Conservation (phyloP, 2,888 invertebrate species). For the Deilephila elpenor region DNA sequence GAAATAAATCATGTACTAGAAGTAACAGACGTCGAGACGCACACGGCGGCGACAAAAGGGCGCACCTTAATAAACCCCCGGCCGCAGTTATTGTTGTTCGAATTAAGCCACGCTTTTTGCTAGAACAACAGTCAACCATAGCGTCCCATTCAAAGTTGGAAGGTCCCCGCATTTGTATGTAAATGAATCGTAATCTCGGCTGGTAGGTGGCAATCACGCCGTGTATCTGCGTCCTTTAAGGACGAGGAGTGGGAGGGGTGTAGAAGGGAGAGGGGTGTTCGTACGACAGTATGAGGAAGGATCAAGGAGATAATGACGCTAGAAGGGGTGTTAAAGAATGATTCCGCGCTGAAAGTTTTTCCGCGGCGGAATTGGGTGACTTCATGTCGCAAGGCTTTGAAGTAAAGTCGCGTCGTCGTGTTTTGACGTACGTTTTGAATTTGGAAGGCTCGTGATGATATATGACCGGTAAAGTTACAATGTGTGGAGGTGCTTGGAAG, state of each 20-base stretch:
- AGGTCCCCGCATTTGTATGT: constrained; percentile 77
- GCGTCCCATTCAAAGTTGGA: constrained; percentile 75
- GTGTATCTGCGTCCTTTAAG: constrained; percentile 54
- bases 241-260: constrained; percentile 35
- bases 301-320: constrained; percentile 50
- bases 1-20: background rate
- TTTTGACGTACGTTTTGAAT: constrained; percentile 2
- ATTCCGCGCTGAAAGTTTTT: constrained; percentile 39
- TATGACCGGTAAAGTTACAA: background rate
- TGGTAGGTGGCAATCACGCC: constrained; percentile 69
- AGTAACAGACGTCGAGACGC: constrained; percentile 21
- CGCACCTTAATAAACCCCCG: constrained; percentile 66
- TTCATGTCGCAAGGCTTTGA: constrained; percentile 19
- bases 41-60: constrained; percentile 64
- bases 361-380: constrained; percentile 32
- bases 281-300: constrained; percentile 31
- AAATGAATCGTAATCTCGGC: constrained; percentile 78
- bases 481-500: background rate
- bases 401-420: background rate
- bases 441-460: constrained; percentile 15
- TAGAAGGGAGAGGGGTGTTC: background rate
- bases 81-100: constrained; percentile 69
- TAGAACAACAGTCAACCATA: constrained; percentile 71
- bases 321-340: constrained; percentile 49
- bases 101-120: constrained; percentile 79